These are phyloP conservation scores for Coptodon bakossiorum DNA, from an alignment of 2,113 vertebrate species.

Conservation along the genomic window DNA sequence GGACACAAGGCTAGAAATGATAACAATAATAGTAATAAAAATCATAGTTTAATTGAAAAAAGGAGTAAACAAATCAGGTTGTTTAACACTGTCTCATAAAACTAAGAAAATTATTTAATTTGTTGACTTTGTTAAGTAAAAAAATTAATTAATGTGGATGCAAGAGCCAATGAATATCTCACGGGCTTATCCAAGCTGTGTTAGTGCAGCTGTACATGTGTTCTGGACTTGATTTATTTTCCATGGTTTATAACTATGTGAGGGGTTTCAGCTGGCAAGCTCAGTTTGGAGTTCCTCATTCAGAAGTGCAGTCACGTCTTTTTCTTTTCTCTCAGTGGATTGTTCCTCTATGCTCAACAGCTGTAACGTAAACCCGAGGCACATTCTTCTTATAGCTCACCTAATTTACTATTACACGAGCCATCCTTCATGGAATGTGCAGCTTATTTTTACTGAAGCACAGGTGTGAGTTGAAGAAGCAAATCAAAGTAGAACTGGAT, in stretches of 20 bases:
- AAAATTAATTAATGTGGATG: neutral
- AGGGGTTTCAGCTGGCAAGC: neutral
- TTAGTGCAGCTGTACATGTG: neutral
- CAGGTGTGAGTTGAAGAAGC: neutral
- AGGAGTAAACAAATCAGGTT: neutral
- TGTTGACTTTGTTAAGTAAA: neutral
- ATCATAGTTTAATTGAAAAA: neutral
- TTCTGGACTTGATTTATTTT: neutral
- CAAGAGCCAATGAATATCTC: neutral
- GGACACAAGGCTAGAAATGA: neutral
- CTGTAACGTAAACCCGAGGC: neutral
- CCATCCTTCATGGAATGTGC: neutral
- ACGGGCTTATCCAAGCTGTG: neutral
- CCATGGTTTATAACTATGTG: neutral
- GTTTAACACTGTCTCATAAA: neutral
- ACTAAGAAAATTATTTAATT: neutral
- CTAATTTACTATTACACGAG: neutral
- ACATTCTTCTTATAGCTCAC: neutral
- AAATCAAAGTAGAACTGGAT: neutral
- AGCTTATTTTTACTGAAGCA: neutral
- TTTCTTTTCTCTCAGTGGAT: neutral
- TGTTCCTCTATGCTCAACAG: neutral
- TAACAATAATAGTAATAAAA: neutral
- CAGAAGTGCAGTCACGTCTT: neutral
- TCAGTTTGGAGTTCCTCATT: neutral